These are phyloP conservation scores for Adela reaumurella DNA, from an alignment of 2,888 invertebrate genomes.

Conservation along the genomic window DNA sequence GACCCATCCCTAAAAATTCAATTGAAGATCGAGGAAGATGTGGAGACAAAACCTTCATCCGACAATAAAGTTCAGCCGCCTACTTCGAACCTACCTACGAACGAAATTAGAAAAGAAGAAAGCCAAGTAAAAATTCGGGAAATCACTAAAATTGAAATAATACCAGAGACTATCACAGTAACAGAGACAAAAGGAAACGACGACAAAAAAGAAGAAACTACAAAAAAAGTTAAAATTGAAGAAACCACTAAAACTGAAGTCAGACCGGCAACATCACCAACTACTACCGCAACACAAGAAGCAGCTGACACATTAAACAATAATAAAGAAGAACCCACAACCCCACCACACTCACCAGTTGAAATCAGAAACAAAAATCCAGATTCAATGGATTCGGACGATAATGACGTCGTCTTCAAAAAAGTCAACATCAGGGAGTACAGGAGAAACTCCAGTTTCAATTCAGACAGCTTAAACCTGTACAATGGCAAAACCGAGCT, in stretches of 20 bases:
- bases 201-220: neutral
- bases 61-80: neutral
- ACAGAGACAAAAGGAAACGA: no score
- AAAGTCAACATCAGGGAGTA: conserved; percentile 42
- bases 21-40: conserved; percentile 48
- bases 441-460: conserved; percentile 45
- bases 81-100: no score
- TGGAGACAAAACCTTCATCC: conserved; percentile 21
- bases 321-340: conserved; percentile 1
- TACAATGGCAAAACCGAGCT: conserved; percentile 44
- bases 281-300: neutral
- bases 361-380: neutral
- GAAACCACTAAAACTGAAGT: conserved; percentile 12
- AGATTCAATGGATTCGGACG: conserved; percentile 21
- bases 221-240: conserved; percentile 1
- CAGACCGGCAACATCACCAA: no score
- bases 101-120: neutral
- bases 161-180: no score
- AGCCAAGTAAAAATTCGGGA: conserved; percentile 1
- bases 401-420: conserved; percentile 28
- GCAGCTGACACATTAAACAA: neutral
- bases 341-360: neutral
- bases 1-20: conserved; percentile 37
- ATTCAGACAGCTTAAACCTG: conserved; percentile 41
- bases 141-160: conserved; percentile 12